Evolutionary conservation across 2,797 vertebrate genomes (phyloP).

Genomic region (Babyrousa celebensis): DNA sequence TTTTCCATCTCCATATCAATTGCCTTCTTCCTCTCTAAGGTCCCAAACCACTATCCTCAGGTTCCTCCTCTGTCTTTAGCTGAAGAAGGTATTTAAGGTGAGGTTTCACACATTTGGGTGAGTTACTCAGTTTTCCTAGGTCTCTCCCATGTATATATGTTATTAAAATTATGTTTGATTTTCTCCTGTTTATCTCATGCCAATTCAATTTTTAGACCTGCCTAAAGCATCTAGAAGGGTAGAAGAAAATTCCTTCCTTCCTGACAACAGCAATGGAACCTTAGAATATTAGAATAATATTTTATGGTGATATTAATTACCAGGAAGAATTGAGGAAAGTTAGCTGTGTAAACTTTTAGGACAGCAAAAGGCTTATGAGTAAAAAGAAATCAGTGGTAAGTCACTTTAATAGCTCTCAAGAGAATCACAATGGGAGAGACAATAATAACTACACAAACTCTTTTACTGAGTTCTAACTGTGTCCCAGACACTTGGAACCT

Average conservation of each 20-base stretch:
- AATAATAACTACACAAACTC: conserved; percentile 25
- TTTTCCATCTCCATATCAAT: neutral
- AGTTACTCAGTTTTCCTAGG: neutral
- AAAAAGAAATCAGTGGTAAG: conserved; percentile 7
- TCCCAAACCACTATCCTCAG: neutral
- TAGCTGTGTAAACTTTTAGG: conserved; percentile 7
- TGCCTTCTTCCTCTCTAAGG: neutral
- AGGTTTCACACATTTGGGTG: neutral
- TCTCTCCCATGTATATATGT: neutral
- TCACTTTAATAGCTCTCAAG: conserved; percentile 40
- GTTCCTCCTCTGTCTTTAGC: neutral
- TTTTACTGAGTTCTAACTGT: conserved; percentile 46
- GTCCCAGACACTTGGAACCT: neutral
- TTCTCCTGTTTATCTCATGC: neutral
- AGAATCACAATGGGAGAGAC: neutral
- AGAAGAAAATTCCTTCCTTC: neutral
- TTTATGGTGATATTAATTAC: conserved; percentile 56
- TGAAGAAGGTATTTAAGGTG: neutral
- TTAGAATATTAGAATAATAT: conserved; percentile 17
- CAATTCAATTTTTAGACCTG: neutral
- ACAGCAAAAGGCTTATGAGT: neutral
- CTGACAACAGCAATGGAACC: neutral
- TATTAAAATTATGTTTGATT: neutral
- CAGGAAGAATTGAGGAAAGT: conserved; percentile 42
- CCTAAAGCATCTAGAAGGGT: neutral